Base-by-base conservation (phyloP, 1,140 invertebrate species). In the Drosophila chauvacae region DNA sequence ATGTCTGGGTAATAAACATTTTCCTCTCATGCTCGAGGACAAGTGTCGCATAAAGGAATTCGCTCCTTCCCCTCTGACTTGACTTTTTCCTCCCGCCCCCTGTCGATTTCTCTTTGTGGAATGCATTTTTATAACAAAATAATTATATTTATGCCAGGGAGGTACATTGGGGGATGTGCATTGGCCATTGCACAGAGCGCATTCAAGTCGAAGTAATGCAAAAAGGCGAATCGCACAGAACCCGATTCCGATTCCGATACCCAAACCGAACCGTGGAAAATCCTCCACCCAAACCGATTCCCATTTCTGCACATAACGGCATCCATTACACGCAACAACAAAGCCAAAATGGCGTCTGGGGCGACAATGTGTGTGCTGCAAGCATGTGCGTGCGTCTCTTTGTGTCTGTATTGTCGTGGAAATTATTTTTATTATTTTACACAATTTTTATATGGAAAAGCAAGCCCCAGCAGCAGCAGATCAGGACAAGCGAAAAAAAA, bases 341-440 rank as follows among this genome's bases (percentile, higher is more conserved):
- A 68, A 79, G 64, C 47, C 69, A 79, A 80, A 85, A 85, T 85
- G 81, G 82, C 75, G 82, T 85, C 82, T 78, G 82, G 73, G 77
- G 69, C 79, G 73, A 81, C 37, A 63, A 65, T 80, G 76, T 59
- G 80, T 58, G 80, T 58, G 80, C 64, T 66, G 65, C 44, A 33
- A 42, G 61, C 13, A 39, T 66, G 75, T 56, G 59, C 18, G 53
- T 26, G 37, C 41, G 35, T 20, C 33, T 18, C 26, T 66, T 41
- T 69, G 65, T 69, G 47, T 69, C 56, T 71, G 53, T 71, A 51
- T 63, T 74, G 72, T 75, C 70, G 70, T 60, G 72, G 69, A 71
- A 86, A 86, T 86, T 86, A 86, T 86, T 86, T 86, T 86, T 86
- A 86, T 86, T 86, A 86, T 86, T 86, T 86, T 86, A 86, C 82